Conservation (phyloP, 2,797 vertebrate species). For the Allochrocebus solatus region DNA sequence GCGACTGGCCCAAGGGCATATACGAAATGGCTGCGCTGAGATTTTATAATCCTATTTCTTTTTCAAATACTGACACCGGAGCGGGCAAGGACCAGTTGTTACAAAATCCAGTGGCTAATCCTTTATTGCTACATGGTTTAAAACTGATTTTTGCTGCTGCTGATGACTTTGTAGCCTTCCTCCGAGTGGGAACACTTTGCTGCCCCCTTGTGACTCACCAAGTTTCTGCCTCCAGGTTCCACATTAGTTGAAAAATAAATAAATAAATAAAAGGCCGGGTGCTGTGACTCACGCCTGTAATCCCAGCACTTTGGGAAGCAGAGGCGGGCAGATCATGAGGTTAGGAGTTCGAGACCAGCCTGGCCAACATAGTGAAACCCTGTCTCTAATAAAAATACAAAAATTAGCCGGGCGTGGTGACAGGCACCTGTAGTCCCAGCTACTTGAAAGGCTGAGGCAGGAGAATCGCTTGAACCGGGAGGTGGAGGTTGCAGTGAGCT, state of each 20-base stretch:
- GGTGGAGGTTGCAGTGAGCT: neutral
- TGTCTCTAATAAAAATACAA: neutral
- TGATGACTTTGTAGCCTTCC: neutral
- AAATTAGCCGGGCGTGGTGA: neutral
- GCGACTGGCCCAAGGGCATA: neutral
- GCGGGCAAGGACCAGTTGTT: neutral
- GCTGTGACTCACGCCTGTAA: neutral
- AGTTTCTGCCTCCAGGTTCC: neutral
- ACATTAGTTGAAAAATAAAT: neutral
- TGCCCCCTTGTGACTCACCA: conserved; percentile 60
- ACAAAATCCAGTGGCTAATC: neutral
- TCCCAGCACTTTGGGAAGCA: neutral
- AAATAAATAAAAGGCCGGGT: neutral
- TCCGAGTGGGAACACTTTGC: conserved; percentile 32
- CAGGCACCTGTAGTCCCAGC: too few relatives aligned
- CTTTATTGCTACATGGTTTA: neutral
- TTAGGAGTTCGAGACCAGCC: neutral
- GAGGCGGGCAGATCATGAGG: neutral
- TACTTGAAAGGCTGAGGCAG: neutral
- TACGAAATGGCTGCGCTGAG: neutral
- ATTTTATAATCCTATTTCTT: neutral
- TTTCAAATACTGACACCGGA: neutral
- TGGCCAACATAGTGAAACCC: neutral
- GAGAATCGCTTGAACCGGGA: neutral
- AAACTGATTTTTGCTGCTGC: neutral